Evolutionary conservation across 2,797 vertebrate species (phyloP).

Genomic region (Argentina silus): DNA sequence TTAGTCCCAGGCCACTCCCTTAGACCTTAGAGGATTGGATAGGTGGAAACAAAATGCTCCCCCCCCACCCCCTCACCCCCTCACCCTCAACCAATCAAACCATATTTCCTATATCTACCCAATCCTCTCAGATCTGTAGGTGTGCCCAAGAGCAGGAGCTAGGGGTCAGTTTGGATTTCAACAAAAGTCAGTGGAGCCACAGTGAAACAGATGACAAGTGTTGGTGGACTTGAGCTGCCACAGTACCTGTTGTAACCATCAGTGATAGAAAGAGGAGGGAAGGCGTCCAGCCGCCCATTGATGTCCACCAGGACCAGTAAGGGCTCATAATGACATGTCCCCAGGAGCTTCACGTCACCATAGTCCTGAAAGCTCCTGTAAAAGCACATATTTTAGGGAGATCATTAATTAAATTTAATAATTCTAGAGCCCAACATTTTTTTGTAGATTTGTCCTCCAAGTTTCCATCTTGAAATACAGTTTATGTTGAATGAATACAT

Average conservation of each 20-base stretch:
- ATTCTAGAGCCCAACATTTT: no score
- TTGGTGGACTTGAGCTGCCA: background rate
- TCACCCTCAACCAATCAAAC: no score
- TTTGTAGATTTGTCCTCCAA: no score
- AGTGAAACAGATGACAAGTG: background rate
- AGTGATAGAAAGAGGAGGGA: background rate
- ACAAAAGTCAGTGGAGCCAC: background rate
- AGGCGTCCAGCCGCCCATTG: background rate
- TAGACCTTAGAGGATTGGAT: no score
- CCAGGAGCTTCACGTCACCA: conserved; percentile 14
- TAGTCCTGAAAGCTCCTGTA: conserved; percentile 7
- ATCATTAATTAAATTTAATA: background rate
- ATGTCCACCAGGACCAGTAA: conserved; percentile 6
- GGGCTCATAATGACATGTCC: background rate
- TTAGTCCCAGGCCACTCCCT: no score
- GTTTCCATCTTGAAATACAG: no score
- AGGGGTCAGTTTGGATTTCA: background rate
- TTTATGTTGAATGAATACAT: no score
- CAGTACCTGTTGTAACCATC: conserved; percentile 13
- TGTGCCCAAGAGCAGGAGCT: no score
- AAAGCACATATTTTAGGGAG: background rate
- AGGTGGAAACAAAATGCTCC: no score
- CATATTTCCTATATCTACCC: no score
- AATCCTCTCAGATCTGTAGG: no score
- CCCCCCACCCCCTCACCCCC: no score